phyloP scores from a whole-genome alignment of 2,888 invertebrate genomes.

The Eristalinus aeneus region DNA sequence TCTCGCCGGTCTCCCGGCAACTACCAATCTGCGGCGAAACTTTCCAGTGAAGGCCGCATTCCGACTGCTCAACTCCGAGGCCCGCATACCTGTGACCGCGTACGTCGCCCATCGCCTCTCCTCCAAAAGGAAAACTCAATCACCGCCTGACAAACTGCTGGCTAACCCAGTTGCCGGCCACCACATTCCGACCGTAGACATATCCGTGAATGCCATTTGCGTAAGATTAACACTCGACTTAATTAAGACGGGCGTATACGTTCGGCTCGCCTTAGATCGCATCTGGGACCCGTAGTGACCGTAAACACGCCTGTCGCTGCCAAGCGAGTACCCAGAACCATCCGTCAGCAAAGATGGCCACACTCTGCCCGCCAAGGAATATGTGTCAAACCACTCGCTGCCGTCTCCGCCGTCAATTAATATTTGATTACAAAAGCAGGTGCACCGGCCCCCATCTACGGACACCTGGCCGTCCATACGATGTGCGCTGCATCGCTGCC shows the following conservation, averaged over 20 bases:
- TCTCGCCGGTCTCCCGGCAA: background rate
- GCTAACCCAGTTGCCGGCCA: background rate
- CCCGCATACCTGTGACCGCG: background rate
- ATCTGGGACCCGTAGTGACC: constrained; percentile 46
- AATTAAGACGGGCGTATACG: constrained; percentile 36
- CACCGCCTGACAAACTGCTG: background rate
- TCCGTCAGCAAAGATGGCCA: constrained; percentile 36
- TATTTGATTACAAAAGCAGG: constrained; percentile 62
- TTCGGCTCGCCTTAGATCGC: constrained; percentile 10
- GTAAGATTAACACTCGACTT: constrained; percentile 40
- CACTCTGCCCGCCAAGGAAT: constrained; percentile 50
- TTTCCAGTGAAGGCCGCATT: background rate
- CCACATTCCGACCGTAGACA: background rate
- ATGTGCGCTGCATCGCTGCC: background rate
- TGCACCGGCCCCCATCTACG: constrained; percentile 43
- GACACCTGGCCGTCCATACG: constrained; percentile 14
- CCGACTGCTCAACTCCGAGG: background rate
- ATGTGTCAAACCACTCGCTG: constrained; percentile 41
- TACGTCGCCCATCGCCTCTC: background rate
- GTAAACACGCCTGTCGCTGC: constrained; percentile 43
- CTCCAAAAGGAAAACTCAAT: background rate
- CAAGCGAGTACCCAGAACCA: constrained; percentile 50
- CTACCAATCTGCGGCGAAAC: background rate
- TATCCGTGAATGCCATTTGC: constrained; percentile 48
- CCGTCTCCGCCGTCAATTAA: constrained; percentile 55